Percentiles rank a stretch among this genome's conserved stretches.
Conservation (phyloP, 2,888 invertebrate species). For the Chrysopilus asiliformis region DNA sequence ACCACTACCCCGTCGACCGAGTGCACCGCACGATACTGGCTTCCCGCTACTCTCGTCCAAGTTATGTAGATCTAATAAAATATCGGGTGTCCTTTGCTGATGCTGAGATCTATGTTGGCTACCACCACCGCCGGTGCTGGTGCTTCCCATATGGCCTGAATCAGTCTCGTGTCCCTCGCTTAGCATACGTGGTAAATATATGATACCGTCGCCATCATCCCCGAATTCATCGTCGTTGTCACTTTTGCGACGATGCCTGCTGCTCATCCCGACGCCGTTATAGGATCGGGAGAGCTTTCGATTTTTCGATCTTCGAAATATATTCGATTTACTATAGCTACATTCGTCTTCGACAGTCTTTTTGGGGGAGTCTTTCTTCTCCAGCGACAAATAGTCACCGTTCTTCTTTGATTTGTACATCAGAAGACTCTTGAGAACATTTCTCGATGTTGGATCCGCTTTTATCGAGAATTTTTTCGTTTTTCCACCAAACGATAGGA, state of each 20-base stretch:
- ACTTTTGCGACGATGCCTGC: slow-evolving; percentile 18
- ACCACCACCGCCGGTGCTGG: too few species aligned
- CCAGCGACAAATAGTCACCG: slow-evolving; percentile 31
- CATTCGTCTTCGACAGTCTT: slow-evolving; percentile 7
- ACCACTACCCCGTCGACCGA: background rate
- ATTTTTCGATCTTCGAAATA: slow-evolving; percentile 29
- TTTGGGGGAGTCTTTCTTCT: slow-evolving; percentile 20
- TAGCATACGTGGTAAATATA: slow-evolving; percentile 22
- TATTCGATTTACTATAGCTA: slow-evolving; percentile 17
- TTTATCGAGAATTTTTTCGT: slow-evolving; percentile 18
- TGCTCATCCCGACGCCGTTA: slow-evolving; percentile 23
- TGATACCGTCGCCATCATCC: slow-evolving; percentile 17
- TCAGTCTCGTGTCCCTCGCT: slow-evolving; percentile 19
- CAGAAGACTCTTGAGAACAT: slow-evolving; percentile 29
- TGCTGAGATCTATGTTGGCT: too few species aligned
- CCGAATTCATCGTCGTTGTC: slow-evolving; percentile 7
- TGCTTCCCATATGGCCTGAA: background rate
- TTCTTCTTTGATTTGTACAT: slow-evolving; percentile 32
- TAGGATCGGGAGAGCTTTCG: slow-evolving; percentile 33
- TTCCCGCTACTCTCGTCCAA: slow-evolving; percentile 12
- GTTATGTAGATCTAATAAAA: slow-evolving; percentile 31
- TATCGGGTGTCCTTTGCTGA: slow-evolving; percentile 25
- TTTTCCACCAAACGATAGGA: slow-evolving; percentile 24
- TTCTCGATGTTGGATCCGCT: slow-evolving; percentile 21
- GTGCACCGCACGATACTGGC: slow-evolving; percentile 1